Base-by-base conservation (phyloP, 2,888 invertebrate genomes). In the Myopa testacea region DNA sequence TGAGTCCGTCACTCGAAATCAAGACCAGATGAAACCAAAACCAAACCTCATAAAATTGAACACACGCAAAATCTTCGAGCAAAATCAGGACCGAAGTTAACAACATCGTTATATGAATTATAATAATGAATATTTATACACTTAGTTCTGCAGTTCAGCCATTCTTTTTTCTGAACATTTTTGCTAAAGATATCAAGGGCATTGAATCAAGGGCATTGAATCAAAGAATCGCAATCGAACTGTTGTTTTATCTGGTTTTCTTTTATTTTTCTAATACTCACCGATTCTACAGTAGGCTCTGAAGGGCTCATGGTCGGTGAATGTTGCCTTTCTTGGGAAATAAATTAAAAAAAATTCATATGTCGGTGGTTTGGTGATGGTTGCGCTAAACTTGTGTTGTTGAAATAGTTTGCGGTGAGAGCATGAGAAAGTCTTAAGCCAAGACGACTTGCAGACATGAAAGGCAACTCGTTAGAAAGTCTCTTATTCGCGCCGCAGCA, bases 391-490 rank as follows among this genome's bases (percentile, higher is more conserved):
- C 6, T 6, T 45, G 55, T 55, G 55, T 5, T 10, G 16, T 16
- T 65, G 5, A 10, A 65, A 37, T 37, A 65, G 12, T 65, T 34
- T 34, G 65, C 10, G 10, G 38, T 63, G 5, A 14, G 5, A 16
- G 55, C 55, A 55, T 55, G n/a, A 55, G 55, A 55, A 55, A 55
- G n/a, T 55, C 16, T 26, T 26, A 26, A 26, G 26, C 26, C 26
- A 26, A 26, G 26, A 26, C 26, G 10, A 10, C 3, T 45, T 45
- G 45, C 55, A 12, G n/a, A 5, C 55, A 12, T 55, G n/a, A 55
- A 55, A 55, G n/a, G 55, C 55, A 55, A n/a, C 55, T 55, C 55
- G n/a, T 55, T 55, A 55, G n/a, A 55, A 55, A 55, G n/a, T 55
- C n/a, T 55, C 10, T 55, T 50, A 50, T 3, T 50, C 14, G 8